Evolutionary conservation across 2,888 invertebrate genomes (phyloP).

Genomic region (Spatulosminthurus flaviceps): DNA sequence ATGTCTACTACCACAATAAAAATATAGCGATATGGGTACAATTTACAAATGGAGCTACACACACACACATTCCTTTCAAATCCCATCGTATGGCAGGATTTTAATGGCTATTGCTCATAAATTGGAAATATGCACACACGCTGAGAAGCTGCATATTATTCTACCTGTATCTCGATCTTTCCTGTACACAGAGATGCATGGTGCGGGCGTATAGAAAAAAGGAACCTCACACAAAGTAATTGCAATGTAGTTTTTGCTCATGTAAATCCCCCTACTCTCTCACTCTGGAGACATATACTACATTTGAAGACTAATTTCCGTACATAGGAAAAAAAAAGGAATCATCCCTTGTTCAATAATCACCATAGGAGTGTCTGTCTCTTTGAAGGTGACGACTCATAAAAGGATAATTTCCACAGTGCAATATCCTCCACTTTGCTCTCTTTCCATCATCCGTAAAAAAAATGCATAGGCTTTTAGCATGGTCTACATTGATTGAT

Average conservation of each 20-base stretch:
- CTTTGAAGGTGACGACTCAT: conserved; percentile 18
- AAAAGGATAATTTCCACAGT: not conserved
- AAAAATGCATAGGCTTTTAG: not conserved
- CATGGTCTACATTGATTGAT: not conserved
- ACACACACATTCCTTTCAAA: too few relatives aligned
- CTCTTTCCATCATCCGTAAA: not conserved
- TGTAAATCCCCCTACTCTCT: conserved; percentile 2
- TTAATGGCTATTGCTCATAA: conserved; percentile 14
- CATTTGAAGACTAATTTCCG: not conserved
- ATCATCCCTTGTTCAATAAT: conserved; percentile 1
- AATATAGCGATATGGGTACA: too few relatives aligned
- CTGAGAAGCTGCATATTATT: not conserved
- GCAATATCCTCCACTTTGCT: not conserved
- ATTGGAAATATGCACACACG: not conserved
- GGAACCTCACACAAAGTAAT: not conserved
- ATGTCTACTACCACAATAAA: too few relatives aligned
- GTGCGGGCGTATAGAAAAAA: not conserved
- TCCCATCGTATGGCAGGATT: not conserved
- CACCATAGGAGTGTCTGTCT: conserved; percentile 9
- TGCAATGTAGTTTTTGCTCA: not conserved
- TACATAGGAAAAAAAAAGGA: not conserved
- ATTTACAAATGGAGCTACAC: too few relatives aligned
- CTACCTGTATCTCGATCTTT: not conserved
- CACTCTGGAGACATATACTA: not conserved
- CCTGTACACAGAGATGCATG: not conserved